Conservation (phyloP, 2,113 vertebrate species). For the Pterocles orientalis region DNA sequence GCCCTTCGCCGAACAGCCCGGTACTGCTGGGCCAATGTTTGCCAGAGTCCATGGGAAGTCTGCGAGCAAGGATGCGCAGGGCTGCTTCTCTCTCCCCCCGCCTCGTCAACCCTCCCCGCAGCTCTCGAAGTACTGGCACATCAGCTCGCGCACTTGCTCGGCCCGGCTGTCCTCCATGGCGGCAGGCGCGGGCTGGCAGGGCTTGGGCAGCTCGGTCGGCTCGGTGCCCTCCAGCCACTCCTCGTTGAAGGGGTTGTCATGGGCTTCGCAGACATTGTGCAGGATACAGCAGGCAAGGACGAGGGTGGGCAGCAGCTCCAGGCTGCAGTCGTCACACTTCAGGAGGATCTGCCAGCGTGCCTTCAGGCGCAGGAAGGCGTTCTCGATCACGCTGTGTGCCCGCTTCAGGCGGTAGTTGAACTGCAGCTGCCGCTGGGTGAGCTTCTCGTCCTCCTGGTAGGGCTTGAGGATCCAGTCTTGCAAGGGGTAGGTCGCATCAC, state of each 20-base stretch:
- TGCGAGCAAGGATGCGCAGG: accelerated
- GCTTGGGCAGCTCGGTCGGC: constrained; percentile 47
- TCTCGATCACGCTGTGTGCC: constrained; percentile 67
- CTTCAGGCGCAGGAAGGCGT: constrained; percentile 71
- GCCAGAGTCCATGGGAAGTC: background rate
- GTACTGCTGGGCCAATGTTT: accelerated
- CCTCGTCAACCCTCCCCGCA: constrained; percentile 44
- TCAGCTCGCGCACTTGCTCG: constrained; percentile 77
- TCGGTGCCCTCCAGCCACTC: constrained; percentile 71
- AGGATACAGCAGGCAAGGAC: constrained; percentile 76
- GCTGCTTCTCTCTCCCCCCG: accelerated
- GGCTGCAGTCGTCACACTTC: constrained; percentile 68
- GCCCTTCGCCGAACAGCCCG: background rate
- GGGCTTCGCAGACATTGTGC: constrained; percentile 76
- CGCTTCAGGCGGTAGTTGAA: constrained; percentile 74
- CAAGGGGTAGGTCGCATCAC: constrained; percentile 70
- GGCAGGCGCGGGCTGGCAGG: background rate
- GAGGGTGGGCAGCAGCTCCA: constrained; percentile 74
- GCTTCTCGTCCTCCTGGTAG: constrained; percentile 57
- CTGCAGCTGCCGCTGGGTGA: constrained; percentile 64
- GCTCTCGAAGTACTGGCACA: constrained; percentile 82
- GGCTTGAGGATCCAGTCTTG: constrained; percentile 78
- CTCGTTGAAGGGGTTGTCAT: constrained; percentile 68
- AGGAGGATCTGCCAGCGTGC: constrained; percentile 79
- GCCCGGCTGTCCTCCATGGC: constrained; percentile 70